Conservation (phyloP, 2,797 vertebrate genomes). For the Melopsittacus undulatus region DNA sequence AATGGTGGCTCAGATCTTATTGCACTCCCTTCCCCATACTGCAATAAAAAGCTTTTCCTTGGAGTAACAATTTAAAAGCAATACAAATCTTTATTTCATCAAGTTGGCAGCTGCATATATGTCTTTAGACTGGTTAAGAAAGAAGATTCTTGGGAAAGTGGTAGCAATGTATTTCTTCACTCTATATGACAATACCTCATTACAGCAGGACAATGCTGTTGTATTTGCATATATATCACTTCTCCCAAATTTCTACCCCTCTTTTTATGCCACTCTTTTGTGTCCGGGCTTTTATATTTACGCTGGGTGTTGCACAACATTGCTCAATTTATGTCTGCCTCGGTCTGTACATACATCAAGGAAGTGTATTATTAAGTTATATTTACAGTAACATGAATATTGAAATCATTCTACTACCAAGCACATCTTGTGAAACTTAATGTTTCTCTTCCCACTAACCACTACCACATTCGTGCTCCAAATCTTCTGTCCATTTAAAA, state of each 20-base stretch:
- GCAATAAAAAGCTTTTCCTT: not conserved
- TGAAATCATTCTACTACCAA: not conserved
- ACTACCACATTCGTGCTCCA: not conserved
- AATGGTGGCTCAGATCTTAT: not conserved
- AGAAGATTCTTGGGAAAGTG: not conserved
- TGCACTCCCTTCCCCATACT: not conserved
- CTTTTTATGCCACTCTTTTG: not conserved
- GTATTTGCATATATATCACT: not conserved
- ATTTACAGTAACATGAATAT: not conserved
- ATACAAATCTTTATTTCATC: constrained; percentile 21
- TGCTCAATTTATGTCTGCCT: not conserved
- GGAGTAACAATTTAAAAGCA: constrained; percentile 13
- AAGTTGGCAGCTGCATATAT: not conserved
- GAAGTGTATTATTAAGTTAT: not conserved
- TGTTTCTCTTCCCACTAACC: not conserved
- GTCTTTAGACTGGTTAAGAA: not conserved
- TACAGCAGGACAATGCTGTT: not conserved
- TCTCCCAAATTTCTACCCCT: not conserved
- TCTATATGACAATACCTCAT: not conserved
- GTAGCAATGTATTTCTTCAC: not conserved
- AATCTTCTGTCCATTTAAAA: not conserved
- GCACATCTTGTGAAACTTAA: not conserved
- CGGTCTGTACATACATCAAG: not conserved
- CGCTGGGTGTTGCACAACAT: not conserved
- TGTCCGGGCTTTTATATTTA: not conserved